Evolutionary conservation across 2,888 invertebrate genomes (phyloP), one percentile per base, ranked within the genome.

Genomic region (Euplagia quadripunctaria): DNA sequence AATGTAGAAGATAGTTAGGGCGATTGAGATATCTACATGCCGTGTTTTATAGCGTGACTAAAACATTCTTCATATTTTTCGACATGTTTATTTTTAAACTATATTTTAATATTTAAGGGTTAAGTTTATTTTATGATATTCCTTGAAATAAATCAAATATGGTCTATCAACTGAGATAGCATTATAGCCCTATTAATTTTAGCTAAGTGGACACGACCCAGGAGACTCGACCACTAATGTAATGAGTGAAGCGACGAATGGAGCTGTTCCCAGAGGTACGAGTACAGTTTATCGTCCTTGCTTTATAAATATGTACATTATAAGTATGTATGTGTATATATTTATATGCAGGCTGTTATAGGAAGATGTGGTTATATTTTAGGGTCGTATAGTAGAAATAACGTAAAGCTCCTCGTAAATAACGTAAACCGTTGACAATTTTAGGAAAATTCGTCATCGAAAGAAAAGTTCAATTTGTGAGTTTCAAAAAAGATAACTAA

Each of bases 141-240:
- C 51, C 51, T 51, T 51, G 51, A 51, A 16, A 51, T 12, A n/a
- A 17, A 67, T 52, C 41, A 9, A 52, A 41, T n/a, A 17, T 52
- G 31, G 46, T 4, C 16, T 11, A 46, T 17, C n/a, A 67, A 71
- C 52, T 68, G 3, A 52, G 61, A 66, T 31, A 61, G 41, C 17
- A 41, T 49, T 67, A 71, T 42, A 61, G n/a, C 9, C 3, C n/a
- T n/a, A 64, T 52, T 72, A 64, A 68, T 72, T 70, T 63, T 4
- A 61, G 70, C 41, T 68, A 64, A 67, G 52, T 70, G 55, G 43
- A 66, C 5, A 41, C 6, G 9, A 58, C 63, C 41, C 64, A 14
- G 12, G 52, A 46, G 72, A 72, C 14, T 9, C 20, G 17, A 6
- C 46, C 42, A 42, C 55, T 68, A 72, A 72, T 72, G 72, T 64